Conservation (phyloP, 2,113 vertebrate genomes). For the Petaurus breviceps region DNA sequence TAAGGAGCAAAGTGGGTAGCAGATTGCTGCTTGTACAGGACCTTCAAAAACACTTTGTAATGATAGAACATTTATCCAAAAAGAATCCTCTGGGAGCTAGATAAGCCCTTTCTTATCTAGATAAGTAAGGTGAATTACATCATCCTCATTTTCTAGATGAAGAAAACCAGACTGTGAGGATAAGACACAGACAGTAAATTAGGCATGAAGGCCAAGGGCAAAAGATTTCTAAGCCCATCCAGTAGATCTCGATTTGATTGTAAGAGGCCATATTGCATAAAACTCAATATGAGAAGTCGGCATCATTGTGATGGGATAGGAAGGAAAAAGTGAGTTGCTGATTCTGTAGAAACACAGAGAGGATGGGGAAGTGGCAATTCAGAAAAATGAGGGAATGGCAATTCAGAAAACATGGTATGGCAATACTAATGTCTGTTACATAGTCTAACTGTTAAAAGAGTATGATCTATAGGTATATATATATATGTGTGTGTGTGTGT, state of each 20-base stretch:
- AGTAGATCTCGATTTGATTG: not conserved
- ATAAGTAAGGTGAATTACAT: not conserved
- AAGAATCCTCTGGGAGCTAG: conserved; percentile 22
- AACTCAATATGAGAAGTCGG: not conserved
- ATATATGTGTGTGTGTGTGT: too few relatives aligned
- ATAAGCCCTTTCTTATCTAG: conserved; percentile 10
- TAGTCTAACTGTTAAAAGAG: not conserved
- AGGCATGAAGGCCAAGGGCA: not conserved
- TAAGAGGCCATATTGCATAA: not conserved
- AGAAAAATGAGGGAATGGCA: not conserved
- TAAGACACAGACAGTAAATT: not conserved
- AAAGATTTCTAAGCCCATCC: not conserved
- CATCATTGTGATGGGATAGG: not conserved
- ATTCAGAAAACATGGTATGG: not conserved
- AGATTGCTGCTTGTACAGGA: not conserved
- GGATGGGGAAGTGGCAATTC: not conserved
- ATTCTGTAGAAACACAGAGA: not conserved
- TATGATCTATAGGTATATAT: not conserved
- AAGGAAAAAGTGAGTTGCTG: not conserved
- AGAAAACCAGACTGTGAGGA: not conserved
- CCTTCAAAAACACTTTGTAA: conserved; percentile 19
- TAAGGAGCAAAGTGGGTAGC: conserved; percentile 5
- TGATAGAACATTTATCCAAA: conserved; percentile 25
- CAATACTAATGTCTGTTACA: not conserved
- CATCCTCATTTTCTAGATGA: not conserved